Evolutionary conservation across 2,797 vertebrate species (phyloP).

Genomic region (Danio aesculapii): DNA sequence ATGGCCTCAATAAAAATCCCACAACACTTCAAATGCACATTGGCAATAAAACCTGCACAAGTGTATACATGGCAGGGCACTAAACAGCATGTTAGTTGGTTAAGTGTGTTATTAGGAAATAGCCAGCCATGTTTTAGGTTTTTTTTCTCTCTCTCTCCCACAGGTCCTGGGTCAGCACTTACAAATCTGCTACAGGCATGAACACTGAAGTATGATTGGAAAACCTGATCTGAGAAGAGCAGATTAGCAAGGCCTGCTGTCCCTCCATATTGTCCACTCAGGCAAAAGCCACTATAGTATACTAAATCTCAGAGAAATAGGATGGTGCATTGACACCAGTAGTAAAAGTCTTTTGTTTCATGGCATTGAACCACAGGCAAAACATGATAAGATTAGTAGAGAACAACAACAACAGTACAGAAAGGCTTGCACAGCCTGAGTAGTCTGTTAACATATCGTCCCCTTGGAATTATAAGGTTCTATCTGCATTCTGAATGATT

Average conservation of each 20-base stretch:
- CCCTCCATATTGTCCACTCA: neutral
- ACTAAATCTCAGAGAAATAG: neutral
- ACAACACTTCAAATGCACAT: conserved; percentile 81
- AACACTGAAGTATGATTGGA: neutral
- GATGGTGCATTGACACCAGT: neutral
- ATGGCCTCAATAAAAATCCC: conserved; percentile 92
- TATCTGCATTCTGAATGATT: no score
- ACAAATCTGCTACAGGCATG: neutral
- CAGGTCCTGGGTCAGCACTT: conserved; percentile 41
- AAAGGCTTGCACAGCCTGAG: neutral
- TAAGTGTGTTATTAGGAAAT: conserved; percentile 76
- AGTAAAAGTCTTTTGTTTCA: neutral
- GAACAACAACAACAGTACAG: neutral
- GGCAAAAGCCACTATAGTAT: neutral
- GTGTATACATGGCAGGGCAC: conserved; percentile 70
- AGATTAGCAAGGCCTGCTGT: neutral
- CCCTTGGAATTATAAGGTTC: no score
- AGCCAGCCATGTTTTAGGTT: conserved; percentile 44
- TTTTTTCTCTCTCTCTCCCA: conserved; percentile 20
- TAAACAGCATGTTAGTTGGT: conserved; percentile 73
- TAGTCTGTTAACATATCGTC: neutral
- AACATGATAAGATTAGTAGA: neutral
- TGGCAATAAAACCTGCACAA: conserved; percentile 69
- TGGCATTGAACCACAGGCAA: neutral
- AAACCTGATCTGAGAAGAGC: conserved; percentile 31